Evolutionary conservation across 2,888 invertebrate genomes (phyloP), one percentile per base, ranked within the genome.

Genomic region (Epinotia nisella): DNA sequence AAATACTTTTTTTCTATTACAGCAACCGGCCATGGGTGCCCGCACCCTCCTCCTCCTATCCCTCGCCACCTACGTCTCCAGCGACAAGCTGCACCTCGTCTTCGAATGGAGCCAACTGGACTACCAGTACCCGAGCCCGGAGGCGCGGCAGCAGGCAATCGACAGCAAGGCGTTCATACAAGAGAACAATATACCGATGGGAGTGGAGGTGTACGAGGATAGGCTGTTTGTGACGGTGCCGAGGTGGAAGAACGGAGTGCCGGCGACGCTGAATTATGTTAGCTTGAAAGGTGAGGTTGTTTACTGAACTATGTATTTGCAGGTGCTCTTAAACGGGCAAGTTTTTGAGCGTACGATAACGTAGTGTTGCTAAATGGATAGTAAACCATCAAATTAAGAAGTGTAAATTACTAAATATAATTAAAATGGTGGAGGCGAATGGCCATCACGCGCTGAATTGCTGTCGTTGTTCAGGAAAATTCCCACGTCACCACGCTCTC

Each of bases 51-150:
- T 88, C n/a, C 70, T 91, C 58, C 80, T 92, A 13, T 90, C 90
- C 41, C 83, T 92, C 83, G 84, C 88, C 62, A 90, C 88, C 84
- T 70, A 87, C 71, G 85, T 83, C 78, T 92, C 94, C 78, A 95
- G 95, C 92, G 96, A 96, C 83, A 96, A 96, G 90, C 92, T 96
- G 70, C 94, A 94, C 78, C 95, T 96, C 62, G 93, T 94, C 64
- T 96, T 95, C 86, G 95, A 96, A 82, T 97, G 97, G 97, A 96
- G 95, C 79, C 95, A 95, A 86, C 89, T 97, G 64, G 96, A 96
- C 84, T 97, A 95, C 85, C 94, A 95, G 75, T 97, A 95, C 89
- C 94, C 94, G 3, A 93, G 83, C 45, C 88, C 94, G 1, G 94
- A 94, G 9, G 94, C 91, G 3, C 89, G 95, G 70, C 93, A 94